These are phyloP conservation scores for Tapirus terrestris DNA, from an alignment of 2,113 vertebrate species.

Conservation along the genomic window DNA sequence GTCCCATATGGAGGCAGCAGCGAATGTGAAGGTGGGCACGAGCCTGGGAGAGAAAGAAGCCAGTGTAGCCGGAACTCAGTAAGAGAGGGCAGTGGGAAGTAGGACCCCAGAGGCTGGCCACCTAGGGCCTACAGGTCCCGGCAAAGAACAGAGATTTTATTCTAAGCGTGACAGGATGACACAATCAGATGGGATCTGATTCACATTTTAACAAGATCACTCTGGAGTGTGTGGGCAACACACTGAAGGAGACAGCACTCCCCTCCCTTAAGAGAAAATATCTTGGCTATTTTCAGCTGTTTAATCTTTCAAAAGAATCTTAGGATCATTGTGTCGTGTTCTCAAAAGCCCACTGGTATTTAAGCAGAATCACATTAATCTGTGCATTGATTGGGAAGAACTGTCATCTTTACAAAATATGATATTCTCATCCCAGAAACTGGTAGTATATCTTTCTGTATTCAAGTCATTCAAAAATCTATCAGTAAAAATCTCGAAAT, in stretches of 20 bases:
- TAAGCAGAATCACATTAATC: not conserved
- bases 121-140: rapidly evolving
- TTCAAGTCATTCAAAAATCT: not conserved
- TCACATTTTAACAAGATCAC: not conserved
- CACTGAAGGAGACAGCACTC: not conserved
- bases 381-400: not conserved
- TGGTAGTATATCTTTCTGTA: not conserved
- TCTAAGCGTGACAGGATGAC: not conserved
- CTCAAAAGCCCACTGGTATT: not conserved
- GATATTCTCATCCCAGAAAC: not conserved
- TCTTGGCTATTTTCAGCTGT: not conserved
- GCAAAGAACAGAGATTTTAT: not conserved
- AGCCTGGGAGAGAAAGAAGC: not conserved
- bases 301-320: not conserved
- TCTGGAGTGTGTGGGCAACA: not conserved
- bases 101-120: not conserved
- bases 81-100: rapidly evolving
- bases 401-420: not conserved
- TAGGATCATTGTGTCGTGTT: not conserved
- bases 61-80: not conserved
- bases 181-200: not conserved
- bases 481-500: not conserved
- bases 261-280: not conserved
- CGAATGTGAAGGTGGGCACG: not conserved
- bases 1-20: not conserved